Conservation (phyloP, 2,888 invertebrate genomes). For the Malachius bipustulatus region DNA sequence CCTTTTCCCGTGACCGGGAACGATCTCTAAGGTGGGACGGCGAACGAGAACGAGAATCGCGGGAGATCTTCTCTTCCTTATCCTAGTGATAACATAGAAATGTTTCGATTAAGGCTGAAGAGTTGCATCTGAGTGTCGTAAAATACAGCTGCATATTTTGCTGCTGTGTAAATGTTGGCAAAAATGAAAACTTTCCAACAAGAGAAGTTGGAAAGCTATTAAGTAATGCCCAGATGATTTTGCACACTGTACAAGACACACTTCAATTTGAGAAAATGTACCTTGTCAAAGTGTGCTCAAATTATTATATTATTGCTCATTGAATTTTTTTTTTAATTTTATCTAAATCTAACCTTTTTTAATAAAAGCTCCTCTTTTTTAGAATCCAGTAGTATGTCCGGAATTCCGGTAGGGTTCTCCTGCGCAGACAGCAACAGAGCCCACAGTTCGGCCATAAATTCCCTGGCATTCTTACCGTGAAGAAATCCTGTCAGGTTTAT, state of each 20-base stretch:
- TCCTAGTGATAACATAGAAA: constrained; percentile 50
- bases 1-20: constrained; percentile 34
- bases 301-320: too few species aligned
- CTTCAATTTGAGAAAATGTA: too few species aligned
- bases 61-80: constrained; percentile 64
- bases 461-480: constrained; percentile 92
- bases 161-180: too few species aligned
- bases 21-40: constrained; percentile 36
- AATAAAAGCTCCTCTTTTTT: constrained; percentile 95
- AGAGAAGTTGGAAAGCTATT: too few species aligned
- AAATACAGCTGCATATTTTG: too few species aligned
- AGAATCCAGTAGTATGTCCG: constrained; percentile 84
- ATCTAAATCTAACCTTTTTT: constrained; percentile 73
- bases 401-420: constrained; percentile 90
- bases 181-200: too few species aligned
- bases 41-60: constrained; percentile 36
- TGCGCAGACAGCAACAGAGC: constrained; percentile 88
- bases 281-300: too few species aligned
- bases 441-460: constrained; percentile 98
- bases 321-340: too few species aligned
- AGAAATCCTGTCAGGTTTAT: constrained; percentile 99
- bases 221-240: too few species aligned
- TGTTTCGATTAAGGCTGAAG: too few species aligned
- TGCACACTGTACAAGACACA: too few species aligned
- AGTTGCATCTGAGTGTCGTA: too few species aligned